These are phyloP conservation scores for Stenodera caucasica DNA, from an alignment of 2,888 invertebrate species.

Conservation along the genomic window DNA sequence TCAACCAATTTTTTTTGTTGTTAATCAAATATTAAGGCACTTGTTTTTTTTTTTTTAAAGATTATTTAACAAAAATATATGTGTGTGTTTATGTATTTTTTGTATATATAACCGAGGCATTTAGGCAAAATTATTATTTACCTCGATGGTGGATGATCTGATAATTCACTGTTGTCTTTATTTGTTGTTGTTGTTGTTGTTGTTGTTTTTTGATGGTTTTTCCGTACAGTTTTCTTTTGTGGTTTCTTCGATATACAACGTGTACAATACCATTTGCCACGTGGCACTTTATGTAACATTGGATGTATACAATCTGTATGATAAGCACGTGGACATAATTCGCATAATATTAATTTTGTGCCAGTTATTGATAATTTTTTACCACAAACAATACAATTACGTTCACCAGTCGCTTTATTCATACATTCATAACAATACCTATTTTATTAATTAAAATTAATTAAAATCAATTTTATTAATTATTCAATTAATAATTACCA, in stretches of 20 bases:
- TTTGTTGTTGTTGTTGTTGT: background rate
- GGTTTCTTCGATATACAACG: constrained; percentile 86
- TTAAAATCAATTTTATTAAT: background rate
- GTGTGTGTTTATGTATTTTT: no score
- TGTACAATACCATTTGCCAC: constrained; percentile 70
- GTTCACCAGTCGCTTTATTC: constrained; percentile 89
- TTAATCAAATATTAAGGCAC: background rate
- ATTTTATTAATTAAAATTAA: constrained; percentile 29
- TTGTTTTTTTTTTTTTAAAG: background rate
- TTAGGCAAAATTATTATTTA: constrained; percentile 34
- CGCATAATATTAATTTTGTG: constrained; percentile 77
- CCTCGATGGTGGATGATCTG: constrained; percentile 62
- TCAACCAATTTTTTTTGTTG: constrained; percentile 3
- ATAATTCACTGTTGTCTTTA: constrained; percentile 55
- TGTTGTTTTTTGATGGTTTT: constrained; percentile 62
- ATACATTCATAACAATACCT: constrained; percentile 96
- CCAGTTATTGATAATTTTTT: constrained; percentile 61
- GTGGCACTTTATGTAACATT: constrained; percentile 71
- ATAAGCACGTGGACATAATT: constrained; percentile 87
- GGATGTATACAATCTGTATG: constrained; percentile 94
- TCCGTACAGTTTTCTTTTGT: constrained; percentile 62
- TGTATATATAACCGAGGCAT: no score
- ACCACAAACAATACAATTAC: constrained; percentile 94
- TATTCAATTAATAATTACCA: constrained; percentile 67
- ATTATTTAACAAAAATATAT: background rate